Evolutionary conservation across 2,888 invertebrate species (phyloP), one percentile per base, ranked within the genome.

Genomic region (Aromia moschata): DNA sequence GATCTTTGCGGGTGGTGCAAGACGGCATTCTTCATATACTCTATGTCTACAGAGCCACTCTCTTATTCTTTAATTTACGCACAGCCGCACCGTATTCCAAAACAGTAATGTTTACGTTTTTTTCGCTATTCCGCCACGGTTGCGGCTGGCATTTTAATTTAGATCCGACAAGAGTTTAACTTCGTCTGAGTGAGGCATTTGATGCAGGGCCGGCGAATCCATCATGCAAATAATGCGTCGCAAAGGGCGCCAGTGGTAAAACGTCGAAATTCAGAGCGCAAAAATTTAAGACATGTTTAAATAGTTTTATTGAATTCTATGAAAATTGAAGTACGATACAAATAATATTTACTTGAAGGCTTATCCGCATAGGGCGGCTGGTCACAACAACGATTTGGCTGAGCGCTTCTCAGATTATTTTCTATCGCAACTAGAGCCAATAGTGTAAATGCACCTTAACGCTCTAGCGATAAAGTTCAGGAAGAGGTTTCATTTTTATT

Each of bases 1-100:
- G 76, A 76, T 73, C 72, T 65, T 74, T 70, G 74, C 75, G 75
- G 75, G 74, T 74, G 76, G 76, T 71, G 68, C 63, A 70, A 70
- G 68, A 60, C 63, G 62, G 64, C 58, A 66, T 64, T 62, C 63
- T 63, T 65, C 62, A 63, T 69, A 36, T 51, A 25, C 40, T 18
- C 40, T 9, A 37, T 12, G n/a, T n/a, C n/a, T n/a, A n/a, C 30
- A 38, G 16, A 51, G 40, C 40, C 49, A 38, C 38, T 51, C n/a
- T n/a, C 15, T 51, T 51, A 40, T 20, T 51, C 38, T 51, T 38
- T 47, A 47, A 47, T 47, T 51, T 30, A 51, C 49, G 20, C 49
- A 2, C 47, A 38, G 38, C 49, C 49, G 12, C 40, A 38, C 25
- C 25, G 30, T 36, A 51, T 11, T 30, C 25, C 15, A 25, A 51